Percentiles rank a stretch among this genome's conserved stretches.
Evolutionary conservation across 2,797 vertebrate genomes (phyloP).

Genomic region (Apodemus agrarius): DNA sequence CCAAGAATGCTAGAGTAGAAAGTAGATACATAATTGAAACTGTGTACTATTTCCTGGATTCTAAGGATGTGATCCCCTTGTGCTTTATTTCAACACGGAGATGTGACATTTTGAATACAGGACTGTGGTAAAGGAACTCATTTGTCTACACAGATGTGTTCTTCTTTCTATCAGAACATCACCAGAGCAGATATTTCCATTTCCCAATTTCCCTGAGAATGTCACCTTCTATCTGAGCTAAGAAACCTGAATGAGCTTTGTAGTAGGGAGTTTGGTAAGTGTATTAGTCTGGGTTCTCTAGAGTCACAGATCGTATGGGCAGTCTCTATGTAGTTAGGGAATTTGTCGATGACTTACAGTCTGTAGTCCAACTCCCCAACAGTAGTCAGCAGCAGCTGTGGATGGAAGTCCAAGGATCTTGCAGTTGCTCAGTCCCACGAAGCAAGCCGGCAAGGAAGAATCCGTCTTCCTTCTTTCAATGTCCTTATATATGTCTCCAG

Average conservation of each 20-base stretch:
- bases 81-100: not conserved
- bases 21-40: not conserved
- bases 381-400: no score
- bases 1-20: not conserved
- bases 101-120: not conserved
- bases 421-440: no score
- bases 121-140: not conserved
- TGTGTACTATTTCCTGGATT: no score
- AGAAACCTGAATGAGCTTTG: not conserved
- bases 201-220: not conserved
- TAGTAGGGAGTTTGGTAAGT: not conserved
- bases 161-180: not conserved
- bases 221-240: not conserved
- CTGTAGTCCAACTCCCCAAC: no score
- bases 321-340: no score
- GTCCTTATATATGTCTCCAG: no score
- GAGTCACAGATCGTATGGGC: no score
- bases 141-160: not conserved
- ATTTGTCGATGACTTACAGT: no score
- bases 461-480: no score
- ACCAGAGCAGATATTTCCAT: rapidly evolving
- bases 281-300: no score
- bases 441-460: no score
- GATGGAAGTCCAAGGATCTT: no score
- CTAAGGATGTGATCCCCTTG: not conserved